Conservation (phyloP, 2,113 vertebrate genomes). For the Mirza zaza region DNA sequence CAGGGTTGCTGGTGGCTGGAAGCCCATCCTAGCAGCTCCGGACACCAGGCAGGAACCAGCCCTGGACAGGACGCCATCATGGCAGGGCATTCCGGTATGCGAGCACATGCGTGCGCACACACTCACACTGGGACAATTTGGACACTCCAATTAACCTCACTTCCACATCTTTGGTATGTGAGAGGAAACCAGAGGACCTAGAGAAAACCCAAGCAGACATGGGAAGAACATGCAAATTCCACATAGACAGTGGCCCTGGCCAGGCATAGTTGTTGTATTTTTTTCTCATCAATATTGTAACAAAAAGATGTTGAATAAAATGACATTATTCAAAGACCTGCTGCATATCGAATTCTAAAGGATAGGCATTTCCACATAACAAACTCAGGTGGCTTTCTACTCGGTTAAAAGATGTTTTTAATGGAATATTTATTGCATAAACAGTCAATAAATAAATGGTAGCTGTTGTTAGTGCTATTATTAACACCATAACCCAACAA, state of each 20-base stretch:
- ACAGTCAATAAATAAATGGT: neutral
- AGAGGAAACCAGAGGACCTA: neutral
- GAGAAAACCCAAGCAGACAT: neutral
- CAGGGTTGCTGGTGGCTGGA: neutral
- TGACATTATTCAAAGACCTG: neutral
- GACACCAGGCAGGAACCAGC: neutral
- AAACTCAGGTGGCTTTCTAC: neutral
- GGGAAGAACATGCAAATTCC: neutral
- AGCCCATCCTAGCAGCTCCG: neutral
- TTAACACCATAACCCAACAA: neutral
- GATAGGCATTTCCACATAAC: neutral
- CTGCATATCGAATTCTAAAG: neutral
- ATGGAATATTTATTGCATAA: neutral
- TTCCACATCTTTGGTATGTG: neutral
- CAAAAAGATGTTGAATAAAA: neutral
- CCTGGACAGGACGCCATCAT: neutral
- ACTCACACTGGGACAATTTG: neutral
- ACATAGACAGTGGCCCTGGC: neutral
- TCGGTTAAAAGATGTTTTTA: neutral
- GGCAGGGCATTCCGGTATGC: neutral
- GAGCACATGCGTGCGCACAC: neutral
- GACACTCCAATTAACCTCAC: neutral
- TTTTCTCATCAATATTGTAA: neutral
- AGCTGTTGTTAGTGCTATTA: neutral
- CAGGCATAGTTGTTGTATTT: neutral